Percentiles rank a stretch among this genome's conserved stretches.
Evolutionary conservation across 1,140 invertebrate genomes (phyloP).

Genomic region (Antheraea mylitta): DNA sequence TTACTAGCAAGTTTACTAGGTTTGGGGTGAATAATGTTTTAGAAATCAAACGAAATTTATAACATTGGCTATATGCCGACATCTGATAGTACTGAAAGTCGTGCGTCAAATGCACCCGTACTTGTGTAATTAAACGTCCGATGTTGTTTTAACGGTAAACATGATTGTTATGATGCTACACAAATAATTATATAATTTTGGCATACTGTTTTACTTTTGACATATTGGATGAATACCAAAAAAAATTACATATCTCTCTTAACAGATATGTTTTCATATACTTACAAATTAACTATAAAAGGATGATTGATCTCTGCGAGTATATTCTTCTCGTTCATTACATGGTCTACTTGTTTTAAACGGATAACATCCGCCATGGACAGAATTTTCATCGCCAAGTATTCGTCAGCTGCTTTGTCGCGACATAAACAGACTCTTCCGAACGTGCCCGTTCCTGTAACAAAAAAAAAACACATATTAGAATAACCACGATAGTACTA

Average conservation of each 20-base stretch:
- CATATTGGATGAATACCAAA: conserved; percentile 22
- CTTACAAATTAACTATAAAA: conserved; percentile 97
- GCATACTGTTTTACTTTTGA: conserved; percentile 12
- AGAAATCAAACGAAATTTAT: conserved; percentile 17
- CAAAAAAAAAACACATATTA: not conserved
- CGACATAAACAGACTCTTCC: conserved; percentile 93
- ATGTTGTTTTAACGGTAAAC: conserved; percentile 27
- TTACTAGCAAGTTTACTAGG: not conserved
- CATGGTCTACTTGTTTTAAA: conserved; percentile 96
- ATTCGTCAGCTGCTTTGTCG: conserved; percentile 88
- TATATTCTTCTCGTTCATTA: conserved; percentile 96
- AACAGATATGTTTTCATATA: conserved; percentile 40
- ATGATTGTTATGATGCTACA: conserved; percentile 22
- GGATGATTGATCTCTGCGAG: conserved; percentile 93
- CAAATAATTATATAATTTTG: conserved; percentile 18
- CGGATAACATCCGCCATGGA: conserved; percentile 95
- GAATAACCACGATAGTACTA: not conserved
- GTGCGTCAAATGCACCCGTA: conserved; percentile 32
- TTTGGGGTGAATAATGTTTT: not conserved
- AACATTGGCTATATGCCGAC: conserved; percentile 25
- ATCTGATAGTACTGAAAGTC: conserved; percentile 16
- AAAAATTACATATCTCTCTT: conserved; percentile 6
- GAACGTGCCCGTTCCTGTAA: conserved; percentile 95
- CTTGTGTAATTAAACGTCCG: conserved; percentile 34
- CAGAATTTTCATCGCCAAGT: conserved; percentile 94